Base-by-base conservation (phyloP, 2,113 vertebrate species). In the Heterochromis multidens region DNA sequence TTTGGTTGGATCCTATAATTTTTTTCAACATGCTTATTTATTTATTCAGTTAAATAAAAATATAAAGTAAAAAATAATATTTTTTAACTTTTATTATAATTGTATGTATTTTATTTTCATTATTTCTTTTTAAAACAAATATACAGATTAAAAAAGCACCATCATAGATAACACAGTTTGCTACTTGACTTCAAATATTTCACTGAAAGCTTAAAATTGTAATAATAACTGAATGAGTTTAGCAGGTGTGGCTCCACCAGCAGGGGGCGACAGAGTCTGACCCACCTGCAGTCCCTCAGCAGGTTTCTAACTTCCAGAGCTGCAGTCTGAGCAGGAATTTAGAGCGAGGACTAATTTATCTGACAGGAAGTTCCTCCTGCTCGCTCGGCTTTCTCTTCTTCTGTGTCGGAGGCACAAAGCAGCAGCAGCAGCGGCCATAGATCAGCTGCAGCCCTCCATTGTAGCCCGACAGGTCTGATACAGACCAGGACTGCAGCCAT, bases 371-470 rank as follows among this genome's bases (percentile, higher is more conserved):
- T 54, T 82, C 13, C 56, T 79, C 74, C 70, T 31, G 70, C 70
- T 54, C 31, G 46, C 70, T 74, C 70, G 31, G 43, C 46, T 54
- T 29, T 74, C 67, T 58, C 46, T 35, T 43, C 63, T 21, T 52
- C 59, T 56, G 72, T 92, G 91, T 93, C 83, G 84, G 43, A 76
- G 13, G 82, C 70, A 74, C 70, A 74, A 54, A 74, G 70, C 70
- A 52, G 67, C 43, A 6, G 49, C 35, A 7, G 35, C 84, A 9
- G 90, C 25, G 65, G 86, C 90, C 87, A 94, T 95, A 94, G 89
- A 95, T 96, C 94, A 95, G 95, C 86, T 85, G 79, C 92, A 87
- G 84, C 77, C 63, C 62, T 40, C 60, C 21, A 61, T 79, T 87
- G 76, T 87, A 1, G 25, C 35, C 90, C 61, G 63, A 61, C 92